Evolutionary conservation across 2,888 invertebrate species (phyloP), one percentile per base, ranked within the genome.

Genomic region (Diaprepes abbreviatus): DNA sequence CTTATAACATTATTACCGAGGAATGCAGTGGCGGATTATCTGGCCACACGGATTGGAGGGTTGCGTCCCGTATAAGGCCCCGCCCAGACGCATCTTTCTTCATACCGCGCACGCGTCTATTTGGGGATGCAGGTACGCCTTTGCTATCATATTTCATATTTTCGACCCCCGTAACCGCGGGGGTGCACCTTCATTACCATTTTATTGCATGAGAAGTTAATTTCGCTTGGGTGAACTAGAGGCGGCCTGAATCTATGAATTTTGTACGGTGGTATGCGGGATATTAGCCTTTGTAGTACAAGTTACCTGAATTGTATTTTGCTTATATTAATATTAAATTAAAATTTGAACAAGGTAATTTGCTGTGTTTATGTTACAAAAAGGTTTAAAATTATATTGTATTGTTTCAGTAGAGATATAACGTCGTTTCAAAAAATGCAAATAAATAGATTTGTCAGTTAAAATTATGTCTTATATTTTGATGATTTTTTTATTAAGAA

Each of bases 21-120:
- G 74, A 77, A 75, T 77, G 79, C 62, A 71, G 78, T 78, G 78
- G 78, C 62, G 70, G 50, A 66, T 78, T 78, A 78, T 79, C 78
- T 78, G 75, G 77, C 75, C 70, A 74, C 79, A 79, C 75, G 77
- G 79, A 79, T 81, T 80, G 80, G 80, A 78, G 79, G 77, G 73
- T 69, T 58, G 75, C 71, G 65, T 70, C 77, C 75, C 78, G 77
- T 73, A 40, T 72, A 52, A 73, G 64, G 73, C 79, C 73, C 74
- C 79, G 78, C 79, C 77, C 73, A 33, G 74, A 72, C 74, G 74
- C 79, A 78, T 79, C 80, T 74, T 70, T 66, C 62, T 50, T 38
- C 16, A 14, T 12, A 73, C 12, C 19, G 76, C 78, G 78, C 78
- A 77, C 71, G 79, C 75, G 72, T 74, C 66, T 58, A 57, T 66